Conservation (phyloP, 2,113 vertebrate species). For the Pelodiscus sinensis region DNA sequence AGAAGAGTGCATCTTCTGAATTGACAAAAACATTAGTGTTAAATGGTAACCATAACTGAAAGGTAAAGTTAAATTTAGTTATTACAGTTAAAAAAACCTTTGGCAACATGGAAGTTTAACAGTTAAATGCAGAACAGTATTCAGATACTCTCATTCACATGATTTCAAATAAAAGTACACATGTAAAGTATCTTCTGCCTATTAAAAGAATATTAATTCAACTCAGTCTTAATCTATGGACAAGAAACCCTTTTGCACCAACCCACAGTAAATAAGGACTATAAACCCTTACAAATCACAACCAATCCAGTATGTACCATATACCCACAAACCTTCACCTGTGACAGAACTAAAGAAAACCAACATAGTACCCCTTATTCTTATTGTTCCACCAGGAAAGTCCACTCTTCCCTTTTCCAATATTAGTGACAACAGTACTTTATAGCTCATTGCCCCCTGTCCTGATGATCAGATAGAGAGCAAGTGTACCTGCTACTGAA, state of each 20-base stretch:
- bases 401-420: not conserved
- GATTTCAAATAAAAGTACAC: not conserved
- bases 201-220: not conserved
- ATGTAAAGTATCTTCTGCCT: not conserved
- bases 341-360: not conserved
- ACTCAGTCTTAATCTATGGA: not conserved
- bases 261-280: not conserved
- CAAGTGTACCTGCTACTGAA: not conserved
- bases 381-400: not conserved
- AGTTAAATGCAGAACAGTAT: not conserved
- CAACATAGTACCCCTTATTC: not conserved
- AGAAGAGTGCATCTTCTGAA: not conserved
- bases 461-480: not conserved
- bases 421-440: rapidly evolving
- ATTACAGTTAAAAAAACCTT: not conserved
- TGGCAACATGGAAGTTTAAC: no score
- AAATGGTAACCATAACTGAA: no score
- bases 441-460: not conserved
- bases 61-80: not conserved
- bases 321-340: not conserved
- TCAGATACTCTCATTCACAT: not conserved
- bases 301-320: not conserved
- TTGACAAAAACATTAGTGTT: not conserved
- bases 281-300: not conserved
- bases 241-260: not conserved